phyloP scores from a whole-genome alignment of 2,797 vertebrate genomes.

The Myotis vivesi region DNA sequence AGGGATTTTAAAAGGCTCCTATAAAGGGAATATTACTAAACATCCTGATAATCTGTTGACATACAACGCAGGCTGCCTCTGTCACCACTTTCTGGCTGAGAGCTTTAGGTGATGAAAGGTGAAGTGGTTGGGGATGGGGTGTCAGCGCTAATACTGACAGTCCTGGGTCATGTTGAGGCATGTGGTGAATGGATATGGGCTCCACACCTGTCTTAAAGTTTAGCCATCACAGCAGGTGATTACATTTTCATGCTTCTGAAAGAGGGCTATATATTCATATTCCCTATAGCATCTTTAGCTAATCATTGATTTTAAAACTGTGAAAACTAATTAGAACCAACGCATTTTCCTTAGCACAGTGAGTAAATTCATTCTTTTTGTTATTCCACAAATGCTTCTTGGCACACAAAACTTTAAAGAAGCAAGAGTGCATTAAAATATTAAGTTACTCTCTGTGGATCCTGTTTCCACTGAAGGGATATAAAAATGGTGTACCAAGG shows the following conservation, averaged over 20 bases:
- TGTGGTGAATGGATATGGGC: background rate
- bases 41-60: conserved; percentile 78
- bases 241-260: conserved; percentile 11
- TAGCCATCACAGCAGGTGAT: conserved; percentile 2
- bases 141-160: background rate
- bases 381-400: background rate
- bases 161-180: background rate
- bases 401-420: background rate
- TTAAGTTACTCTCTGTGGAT: background rate
- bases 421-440: background rate
- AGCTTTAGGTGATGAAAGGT: conserved; percentile 73
- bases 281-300: conserved; percentile 21
- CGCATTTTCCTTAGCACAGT: background rate
- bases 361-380: background rate
- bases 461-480: background rate
- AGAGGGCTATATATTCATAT: background rate
- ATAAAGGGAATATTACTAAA: conserved; percentile 76
- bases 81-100: conserved; percentile 71
- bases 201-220: conserved; percentile 2
- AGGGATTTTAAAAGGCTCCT: conserved; percentile 77
- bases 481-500: background rate
- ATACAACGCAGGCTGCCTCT: conserved; percentile 54
- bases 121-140: background rate
- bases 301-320: conserved; percentile 45
- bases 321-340: conserved; percentile 36